Base-by-base conservation (phyloP, 2,797 vertebrate genomes). In the Coendou prehensilis region DNA sequence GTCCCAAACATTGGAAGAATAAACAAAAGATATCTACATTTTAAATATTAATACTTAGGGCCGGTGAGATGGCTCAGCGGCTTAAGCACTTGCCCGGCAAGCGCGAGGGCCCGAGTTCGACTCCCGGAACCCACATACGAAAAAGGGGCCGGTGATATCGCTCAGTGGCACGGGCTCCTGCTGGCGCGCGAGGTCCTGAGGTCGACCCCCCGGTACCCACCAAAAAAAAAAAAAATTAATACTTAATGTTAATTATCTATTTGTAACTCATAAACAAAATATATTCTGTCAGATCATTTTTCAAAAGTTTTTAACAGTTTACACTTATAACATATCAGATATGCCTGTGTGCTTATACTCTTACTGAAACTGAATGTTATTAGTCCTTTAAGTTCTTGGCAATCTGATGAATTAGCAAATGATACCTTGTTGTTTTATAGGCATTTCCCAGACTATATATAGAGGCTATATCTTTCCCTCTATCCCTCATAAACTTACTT, bases 11-110 rank as follows among this genome's bases (percentile, higher is more conserved):
- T 2, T 82, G 78, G 10, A 17, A 79, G 3, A 84, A 15, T 76
- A 92, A 85, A 85, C 33, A 92, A 79, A 71, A 33, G 11, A 64
- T 37, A 33, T 61, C 33, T 26, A 64, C 8, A 75, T 92, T 94
- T 88, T 57, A 71, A 96, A 89, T 63, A 81, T 83, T 28, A 94
- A 71, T 87, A 28, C n/a, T n/a, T n/a, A n/a, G n/a, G n/a, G n/a
- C n/a, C n/a, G n/a, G n/a, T n/a, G n/a, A n/a, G n/a, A n/a, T n/a
- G n/a, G n/a, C n/a, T n/a, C n/a, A n/a, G n/a, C n/a, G n/a, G n/a
- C n/a, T n/a, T n/a, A n/a, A n/a, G n/a, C n/a, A n/a, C n/a, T n/a
- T n/a, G n/a, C n/a, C n/a, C n/a, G n/a, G n/a, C n/a, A n/a, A n/a
- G n/a, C n/a, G n/a, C n/a, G n/a, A n/a, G n/a, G n/a, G n/a, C n/a